Percentiles rank a stretch among this genome's conserved stretches.
phyloP scores from a whole-genome alignment of 2,797 vertebrate genomes.

The Megalops cyprinoides region DNA sequence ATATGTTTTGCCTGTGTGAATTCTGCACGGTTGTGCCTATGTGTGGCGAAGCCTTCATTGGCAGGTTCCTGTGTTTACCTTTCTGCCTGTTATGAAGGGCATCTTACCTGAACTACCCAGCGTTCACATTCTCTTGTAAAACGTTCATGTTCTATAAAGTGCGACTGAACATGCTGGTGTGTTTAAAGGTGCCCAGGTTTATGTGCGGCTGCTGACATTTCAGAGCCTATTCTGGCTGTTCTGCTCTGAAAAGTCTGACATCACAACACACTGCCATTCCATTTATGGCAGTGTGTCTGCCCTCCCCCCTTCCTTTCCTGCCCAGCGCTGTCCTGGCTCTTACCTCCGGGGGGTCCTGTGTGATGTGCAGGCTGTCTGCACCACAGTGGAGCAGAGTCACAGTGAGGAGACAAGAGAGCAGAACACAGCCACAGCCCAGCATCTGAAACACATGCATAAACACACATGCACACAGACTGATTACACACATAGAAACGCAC shows the following conservation, averaged over 20 bases:
- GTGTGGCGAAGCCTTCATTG: too few species aligned
- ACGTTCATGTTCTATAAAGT: not conserved
- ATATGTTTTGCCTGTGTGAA: not conserved
- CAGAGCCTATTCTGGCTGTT: not conserved
- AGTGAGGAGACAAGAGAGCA: constrained; percentile 13
- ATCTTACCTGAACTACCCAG: too few species aligned
- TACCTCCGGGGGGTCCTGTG: not conserved
- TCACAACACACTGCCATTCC: not conserved
- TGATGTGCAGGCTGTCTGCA: constrained; percentile 8
- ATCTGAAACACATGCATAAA: constrained; percentile 13
- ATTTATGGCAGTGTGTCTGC: not conserved
- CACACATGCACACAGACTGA: not conserved
- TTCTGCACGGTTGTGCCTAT: not conserved
- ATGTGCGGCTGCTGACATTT: not conserved
- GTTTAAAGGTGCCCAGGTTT: not conserved
- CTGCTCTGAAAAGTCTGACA: not conserved
- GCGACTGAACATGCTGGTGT: not conserved
- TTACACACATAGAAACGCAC: too few species aligned
- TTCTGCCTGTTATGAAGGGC: not conserved
- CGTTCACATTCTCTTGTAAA: not conserved
- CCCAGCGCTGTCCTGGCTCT: not conserved
- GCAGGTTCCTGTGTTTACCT: not conserved
- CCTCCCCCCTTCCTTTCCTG: not conserved
- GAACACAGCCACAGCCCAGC: constrained; percentile 19
- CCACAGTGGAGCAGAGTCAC: constrained; percentile 14